Evolutionary conservation across 2,797 vertebrate genomes (phyloP), one percentile per base, ranked within the genome.

Genomic region (Characodon lateralis): DNA sequence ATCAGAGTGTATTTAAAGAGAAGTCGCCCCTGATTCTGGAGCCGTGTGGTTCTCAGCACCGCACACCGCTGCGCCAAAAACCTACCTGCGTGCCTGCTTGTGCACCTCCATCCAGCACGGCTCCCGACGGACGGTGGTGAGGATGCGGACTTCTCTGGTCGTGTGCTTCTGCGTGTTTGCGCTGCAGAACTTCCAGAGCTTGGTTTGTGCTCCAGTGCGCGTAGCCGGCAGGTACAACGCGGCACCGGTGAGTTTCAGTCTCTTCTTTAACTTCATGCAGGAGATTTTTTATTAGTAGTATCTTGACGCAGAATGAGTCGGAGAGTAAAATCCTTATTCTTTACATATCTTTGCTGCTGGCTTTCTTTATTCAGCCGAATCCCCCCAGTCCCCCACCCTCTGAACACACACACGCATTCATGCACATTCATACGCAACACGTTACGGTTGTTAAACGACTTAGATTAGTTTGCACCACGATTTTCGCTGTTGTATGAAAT

Each of bases 1-100:
- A 92, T 91, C 87, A 77, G 83, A 91, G 91, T 89, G 69, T 91
- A 92, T 94, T 93, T 94, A 94, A 93, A 82, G 85, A 83, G 89
- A 78, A 73, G 88, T 50, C 73, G 70, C 68, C 39, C 70, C 59
- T 39, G 82, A 76, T 77, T 75, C 83, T 13, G 79, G 71, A 86
- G 89, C 82, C 77, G 78, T 77, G 83, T 74, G 80, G 77, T 79
- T 83, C 76, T 72, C 71, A 69, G 80, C 71, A 51, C 56, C 80
- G 72, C 78, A 75, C 79, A n/a, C 83, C 18, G 76, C 78, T 81
- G 83, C 80, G 79, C 78, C 78, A 65, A 20, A 26, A 69, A 5
- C 72, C 35, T 55, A 5, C 53, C 78, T 8, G 66, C 82, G 75
- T 8, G 74, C 80, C 83, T 75, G 77, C 72, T 35, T 35, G 76